Base-by-base conservation (phyloP, 2,113 vertebrate genomes). In the Uropsilus gracilis region DNA sequence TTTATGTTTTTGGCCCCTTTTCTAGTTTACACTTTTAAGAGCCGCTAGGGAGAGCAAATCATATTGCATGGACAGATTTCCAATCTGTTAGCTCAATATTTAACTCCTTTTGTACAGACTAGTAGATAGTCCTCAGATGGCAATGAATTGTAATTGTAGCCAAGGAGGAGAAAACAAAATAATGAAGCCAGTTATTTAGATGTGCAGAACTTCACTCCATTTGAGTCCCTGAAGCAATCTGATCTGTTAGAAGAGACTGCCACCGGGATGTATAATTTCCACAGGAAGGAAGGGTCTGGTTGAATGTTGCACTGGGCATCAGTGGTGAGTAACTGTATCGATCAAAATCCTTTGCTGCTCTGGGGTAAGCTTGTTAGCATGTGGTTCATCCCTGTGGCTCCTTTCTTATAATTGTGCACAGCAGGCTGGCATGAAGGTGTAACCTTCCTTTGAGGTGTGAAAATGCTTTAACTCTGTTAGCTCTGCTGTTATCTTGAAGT, bases 401-500 rank as follows among this genome's bases (percentile, higher is more conserved):
- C 42, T 85, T 42, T 48, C 57, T 30, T 39, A 14, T 75, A 87
- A 86, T 72, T 86, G 76, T 46, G 32, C 85, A 72, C 64, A 66
- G 81, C 48, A 88, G 92, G 44, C 39, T 53, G 17, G 61, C 26
- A 5, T 28, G 61, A 94, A 77, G 80, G 94, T 57, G 22, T 66
- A 73, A 46, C 42, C 69, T 87, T 85, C 75, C 55, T 86, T 55
- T 46, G 88, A 94, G 75, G 53, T 94, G 53, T 95, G 86, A 82
- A 96, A 93, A 73, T 61, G 78, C 72, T 73, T 83, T 94, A 82
- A 82, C 14, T 68, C 30, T 44, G 71, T n/a, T n/a, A n/a, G n/a
- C n/a, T 32, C 30, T 44, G 71, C 64, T 95, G 48, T 95, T 69
- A 90, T 86, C 94, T 95, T 90, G 68, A 77, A 71, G 50, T 90